These are phyloP conservation scores for Hypotaenidia okinawae DNA, from an alignment of 2,797 vertebrate genomes.

Conservation along the genomic window DNA sequence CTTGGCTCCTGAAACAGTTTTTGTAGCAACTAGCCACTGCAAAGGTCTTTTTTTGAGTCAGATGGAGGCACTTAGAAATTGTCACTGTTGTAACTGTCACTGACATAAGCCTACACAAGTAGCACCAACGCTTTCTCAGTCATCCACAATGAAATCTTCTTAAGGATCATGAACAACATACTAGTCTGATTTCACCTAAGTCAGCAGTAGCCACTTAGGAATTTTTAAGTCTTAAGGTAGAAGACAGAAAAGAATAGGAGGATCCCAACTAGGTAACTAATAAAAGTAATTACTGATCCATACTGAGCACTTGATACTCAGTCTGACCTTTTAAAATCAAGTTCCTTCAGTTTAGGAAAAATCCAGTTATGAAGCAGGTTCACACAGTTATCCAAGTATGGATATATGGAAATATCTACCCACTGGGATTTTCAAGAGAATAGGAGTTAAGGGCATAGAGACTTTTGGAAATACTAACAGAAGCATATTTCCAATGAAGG, in stretches of 20 bases:
- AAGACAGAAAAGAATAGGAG: background rate
- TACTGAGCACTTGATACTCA: background rate
- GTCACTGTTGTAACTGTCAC: background rate
- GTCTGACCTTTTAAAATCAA: background rate
- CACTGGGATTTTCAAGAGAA: background rate
- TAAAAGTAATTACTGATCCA: background rate
- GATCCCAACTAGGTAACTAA: background rate
- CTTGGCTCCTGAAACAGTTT: background rate
- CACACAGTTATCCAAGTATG: background rate
- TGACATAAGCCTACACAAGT: background rate
- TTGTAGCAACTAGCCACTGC: background rate
- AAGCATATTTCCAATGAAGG: background rate
- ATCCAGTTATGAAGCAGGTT: background rate
- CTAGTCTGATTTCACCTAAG: background rate
- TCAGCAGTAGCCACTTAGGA: background rate
- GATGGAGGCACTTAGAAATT: background rate
- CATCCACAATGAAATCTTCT: background rate
- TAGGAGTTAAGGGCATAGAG: background rate
- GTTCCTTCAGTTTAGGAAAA: background rate
- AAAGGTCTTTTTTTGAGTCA: background rate
- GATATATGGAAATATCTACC: background rate
- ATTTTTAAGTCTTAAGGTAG: background rate
- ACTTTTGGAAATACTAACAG: background rate
- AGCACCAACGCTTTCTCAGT: background rate
- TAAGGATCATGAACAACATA: background rate